Evolutionary conservation across 2,888 invertebrate genomes (phyloP), one percentile per base, ranked within the genome.

Genomic region (Lasioglossum oenotherae): DNA sequence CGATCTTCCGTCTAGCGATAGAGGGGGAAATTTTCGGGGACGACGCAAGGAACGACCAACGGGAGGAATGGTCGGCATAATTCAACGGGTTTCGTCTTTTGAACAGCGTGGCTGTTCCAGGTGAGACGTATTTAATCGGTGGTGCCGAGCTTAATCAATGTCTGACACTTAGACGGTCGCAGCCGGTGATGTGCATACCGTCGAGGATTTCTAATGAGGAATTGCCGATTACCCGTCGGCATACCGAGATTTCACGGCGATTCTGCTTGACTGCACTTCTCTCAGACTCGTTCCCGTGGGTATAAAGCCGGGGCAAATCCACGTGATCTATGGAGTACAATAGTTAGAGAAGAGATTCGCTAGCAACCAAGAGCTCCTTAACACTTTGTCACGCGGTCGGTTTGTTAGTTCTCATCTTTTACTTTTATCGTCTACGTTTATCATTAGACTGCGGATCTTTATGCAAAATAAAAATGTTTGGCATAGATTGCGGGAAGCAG

Each of bases 101-200:
- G 81, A 57, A 73, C 44, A 35, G 23, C 35, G 4, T 12, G 80
- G 64, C 73, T 83, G 76, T 86, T 83, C 82, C 75, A 31, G 71
- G 81, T 72, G 88, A 67, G 67, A 87, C 80, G 88, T 78, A 87
- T 88, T 91, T 90, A 91, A 91, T 90, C 83, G 90, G 78, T 38
- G 84, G 73, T 73, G 76, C 81, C 78, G 80, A 60, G 78, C 84
- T 91, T 91, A 91, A 91, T 91, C 91, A 91, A 91, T 90, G 90
- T 88, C 89, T 90, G 87, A 83, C 85, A 90, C 86, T 89, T 88
- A 84, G 77, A 80, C 80, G 82, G 73, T 77, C 80, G 82, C 71
- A 73, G 78, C 60, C 81, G 75, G 82, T 79, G 84, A 89, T 86
- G 89, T 71, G 84, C 86, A 84, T 57, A 73, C 74, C 76, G 71